Percentiles rank a stretch among this genome's conserved stretches.
Conservation (phyloP, 2,888 invertebrate species). For the Chorisops tibialis region DNA sequence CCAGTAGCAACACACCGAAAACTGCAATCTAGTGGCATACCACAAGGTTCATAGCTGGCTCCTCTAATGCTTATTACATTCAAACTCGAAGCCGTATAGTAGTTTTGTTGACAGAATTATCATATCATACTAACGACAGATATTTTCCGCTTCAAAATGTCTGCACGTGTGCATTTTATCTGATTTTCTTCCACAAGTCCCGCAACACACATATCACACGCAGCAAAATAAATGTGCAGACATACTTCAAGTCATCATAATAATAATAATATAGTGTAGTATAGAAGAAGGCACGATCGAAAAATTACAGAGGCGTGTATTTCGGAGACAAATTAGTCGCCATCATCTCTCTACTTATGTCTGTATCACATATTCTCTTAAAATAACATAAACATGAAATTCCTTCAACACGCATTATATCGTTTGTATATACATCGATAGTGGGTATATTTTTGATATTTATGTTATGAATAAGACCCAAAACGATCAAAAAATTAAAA, state of each 20-base stretch:
- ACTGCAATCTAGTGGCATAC: too few species aligned
- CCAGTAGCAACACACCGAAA: too few species aligned
- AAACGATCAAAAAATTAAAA: too few species aligned
- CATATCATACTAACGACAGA: conserved; percentile 4
- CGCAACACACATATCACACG: too few species aligned
- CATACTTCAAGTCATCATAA: too few species aligned
- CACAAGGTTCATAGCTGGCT: too few species aligned
- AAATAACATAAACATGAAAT: conserved; percentile 10
- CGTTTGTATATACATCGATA: background rate
- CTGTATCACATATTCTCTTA: background rate
- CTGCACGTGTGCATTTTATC: background rate
- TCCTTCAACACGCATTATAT: background rate
- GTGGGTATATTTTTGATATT: conserved; percentile 1
- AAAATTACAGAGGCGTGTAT: conserved; percentile 16
- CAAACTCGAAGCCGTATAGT: too few species aligned
- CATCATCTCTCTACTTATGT: background rate
- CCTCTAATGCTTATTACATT: too few species aligned
- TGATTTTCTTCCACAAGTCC: background rate
- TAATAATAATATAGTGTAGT: too few species aligned
- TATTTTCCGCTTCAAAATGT: conserved; percentile 2
- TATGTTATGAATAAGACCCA: too few species aligned
- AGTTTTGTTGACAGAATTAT: conserved; percentile 5
- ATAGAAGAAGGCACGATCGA: too few species aligned
- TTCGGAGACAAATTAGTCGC: conserved; percentile 13
- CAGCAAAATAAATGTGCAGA: too few species aligned